Evolutionary conservation across 2,113 vertebrate species (phyloP).

Genomic region (Scomber scombrus): DNA sequence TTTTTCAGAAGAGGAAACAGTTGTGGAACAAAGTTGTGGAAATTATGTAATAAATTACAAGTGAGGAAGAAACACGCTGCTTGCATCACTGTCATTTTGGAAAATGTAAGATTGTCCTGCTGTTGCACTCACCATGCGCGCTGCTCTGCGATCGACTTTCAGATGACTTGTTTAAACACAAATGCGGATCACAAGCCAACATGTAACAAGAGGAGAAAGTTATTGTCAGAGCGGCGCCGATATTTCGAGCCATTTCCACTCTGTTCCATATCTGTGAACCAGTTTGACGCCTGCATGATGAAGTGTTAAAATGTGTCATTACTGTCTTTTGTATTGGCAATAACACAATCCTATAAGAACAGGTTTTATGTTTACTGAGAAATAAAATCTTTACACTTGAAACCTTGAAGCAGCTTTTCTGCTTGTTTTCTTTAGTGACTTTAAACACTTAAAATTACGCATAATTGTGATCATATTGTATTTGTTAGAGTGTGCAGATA

Average conservation of each 20-base stretch:
- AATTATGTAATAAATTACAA: not conserved
- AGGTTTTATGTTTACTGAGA: constrained; percentile 42
- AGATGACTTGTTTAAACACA: not conserved
- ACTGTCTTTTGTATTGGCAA: constrained; percentile 63
- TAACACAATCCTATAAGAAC: constrained; percentile 47
- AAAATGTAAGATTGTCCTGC: constrained; percentile 29
- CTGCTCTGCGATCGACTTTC: constrained; percentile 4
- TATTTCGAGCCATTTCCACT: constrained; percentile 37
- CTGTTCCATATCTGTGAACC: constrained; percentile 32
- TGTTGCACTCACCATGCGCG: constrained; percentile 10
- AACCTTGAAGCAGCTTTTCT: constrained; percentile 32
- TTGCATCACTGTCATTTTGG: constrained; percentile 28
- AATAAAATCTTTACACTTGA: constrained; percentile 72
- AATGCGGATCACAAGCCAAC: constrained; percentile 13
- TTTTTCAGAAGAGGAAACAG: too few species aligned
- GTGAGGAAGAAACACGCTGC: constrained; percentile 10
- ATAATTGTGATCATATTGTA: not conserved
- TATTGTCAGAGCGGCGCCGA: not conserved
- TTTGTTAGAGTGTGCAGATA: not conserved
- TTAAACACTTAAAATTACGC: not conserved
- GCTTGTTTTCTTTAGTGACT: not conserved
- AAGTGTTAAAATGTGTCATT: constrained; percentile 56
- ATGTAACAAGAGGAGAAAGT: constrained; percentile 28
- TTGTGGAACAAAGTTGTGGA: not conserved
- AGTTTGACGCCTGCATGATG: constrained; percentile 35